Base-by-base conservation (phyloP, 2,797 vertebrate species). In the Rhincodon typus region DNA sequence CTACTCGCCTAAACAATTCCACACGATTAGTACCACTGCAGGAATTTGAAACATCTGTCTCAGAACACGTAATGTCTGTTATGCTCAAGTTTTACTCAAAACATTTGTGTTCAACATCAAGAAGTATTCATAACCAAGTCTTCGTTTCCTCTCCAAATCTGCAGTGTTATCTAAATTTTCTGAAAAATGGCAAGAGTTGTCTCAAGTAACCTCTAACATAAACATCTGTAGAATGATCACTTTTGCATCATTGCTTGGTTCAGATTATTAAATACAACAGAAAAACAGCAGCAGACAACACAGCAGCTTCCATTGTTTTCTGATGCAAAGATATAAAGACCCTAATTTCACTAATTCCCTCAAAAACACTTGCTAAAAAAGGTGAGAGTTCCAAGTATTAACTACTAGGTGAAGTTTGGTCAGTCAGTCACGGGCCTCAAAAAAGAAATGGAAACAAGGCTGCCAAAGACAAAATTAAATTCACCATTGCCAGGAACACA, bases 41-140 rank as follows among this genome's bases (percentile, higher is more conserved):
- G 34, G 34, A 91, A 91, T 91, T 62, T 91, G 34, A 66, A 93
- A 69, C 90, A 93, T 69, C 90, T 93, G 90, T 93, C 66, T 67
- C n/a, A 42, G 57, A 69, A 93, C 38, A 69, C 66, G 66, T 69
- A 69, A 93, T 93, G 90, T 69, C 90, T 93, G 90, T 38, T 67
- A 69, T 66, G 8, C 66, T 93, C 38, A 21, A 93, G 62, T 38
- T 42, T 93, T 42, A 93, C 38, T 38, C n/a, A 42, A 69, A 91
- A 69, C 69, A 67, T 93, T 93, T 69, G 90, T 12, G 10, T 42
- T 93, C 38, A 42, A n/a, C 3, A 42, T 69, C n/a, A 69, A 93
- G 90, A n/a, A 13, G n/a, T 42, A 10, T 93, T 6, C 19, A 67
- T 38, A 42, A 91, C 17, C 57, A 91, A 42, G 46, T n/a, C 19